Percentiles rank a stretch among this genome's conserved stretches.
phyloP scores from a whole-genome alignment of 2,888 invertebrate genomes.

The Drosophila borborema region DNA sequence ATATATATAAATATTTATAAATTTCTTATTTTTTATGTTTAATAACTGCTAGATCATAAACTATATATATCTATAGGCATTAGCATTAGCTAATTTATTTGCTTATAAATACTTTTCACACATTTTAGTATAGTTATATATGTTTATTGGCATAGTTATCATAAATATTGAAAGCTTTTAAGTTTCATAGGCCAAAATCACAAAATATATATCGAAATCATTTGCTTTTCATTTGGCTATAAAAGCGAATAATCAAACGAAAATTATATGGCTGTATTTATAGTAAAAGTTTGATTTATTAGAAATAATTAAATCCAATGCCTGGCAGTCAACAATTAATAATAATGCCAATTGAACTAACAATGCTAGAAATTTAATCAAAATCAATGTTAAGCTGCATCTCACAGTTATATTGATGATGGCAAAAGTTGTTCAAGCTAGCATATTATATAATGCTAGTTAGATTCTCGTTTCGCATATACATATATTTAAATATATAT shows the following conservation, averaged over 20 bases:
- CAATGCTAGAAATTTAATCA: not conserved
- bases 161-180: not conserved
- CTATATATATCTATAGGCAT: no score
- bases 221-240: no score
- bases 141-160: not conserved
- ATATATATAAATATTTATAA: no score
- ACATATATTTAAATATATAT: no score
- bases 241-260: no score
- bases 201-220: not conserved
- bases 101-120: not conserved
- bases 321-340: not conserved
- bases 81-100: not conserved
- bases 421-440: not conserved
- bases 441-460: not conserved
- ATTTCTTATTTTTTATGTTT: no score
- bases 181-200: not conserved
- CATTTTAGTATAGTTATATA: not conserved
- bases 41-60: no score
- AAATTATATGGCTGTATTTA: no score
- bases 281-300: not conserved
- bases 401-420: not conserved
- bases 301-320: not conserved
- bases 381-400: not conserved
- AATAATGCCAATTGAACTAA: not conserved
- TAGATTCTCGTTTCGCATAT: not conserved